Percentiles rank a stretch among this genome's conserved stretches.
These are phyloP conservation scores for Chydorus sphaericus DNA, from an alignment of 2,888 invertebrate genomes.

Conservation along the genomic window DNA sequence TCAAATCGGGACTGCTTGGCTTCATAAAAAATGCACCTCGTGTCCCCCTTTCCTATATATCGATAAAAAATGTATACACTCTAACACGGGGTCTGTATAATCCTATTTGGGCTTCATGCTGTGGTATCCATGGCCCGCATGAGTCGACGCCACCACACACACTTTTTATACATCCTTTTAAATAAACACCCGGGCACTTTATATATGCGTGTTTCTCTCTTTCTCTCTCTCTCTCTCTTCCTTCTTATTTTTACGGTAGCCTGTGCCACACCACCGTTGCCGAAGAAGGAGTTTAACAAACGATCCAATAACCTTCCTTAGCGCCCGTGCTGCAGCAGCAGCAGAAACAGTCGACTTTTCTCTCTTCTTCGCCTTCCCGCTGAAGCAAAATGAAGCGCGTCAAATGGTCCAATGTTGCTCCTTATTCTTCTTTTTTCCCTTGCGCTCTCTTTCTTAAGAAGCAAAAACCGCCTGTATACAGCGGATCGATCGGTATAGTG, in stretches of 20 bases:
- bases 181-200: no score
- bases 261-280: not conserved
- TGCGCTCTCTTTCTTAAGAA: not conserved
- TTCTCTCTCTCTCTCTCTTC: not conserved
- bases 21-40: no score
- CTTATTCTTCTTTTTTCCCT: not conserved
- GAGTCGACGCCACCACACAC: not conserved
- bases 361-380: no score
- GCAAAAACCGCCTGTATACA: not conserved
- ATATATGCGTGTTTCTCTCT: no score
- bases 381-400: no score
- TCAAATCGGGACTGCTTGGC: not conserved
- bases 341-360: no score
- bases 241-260: not conserved
- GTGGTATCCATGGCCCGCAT: not conserved
- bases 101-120: not conserved
- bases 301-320: conserved; percentile 4
- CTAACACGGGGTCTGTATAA: not conserved
- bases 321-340: no score
- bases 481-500: not conserved
- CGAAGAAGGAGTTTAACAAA: not conserved
- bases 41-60: no score
- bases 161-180: no score
- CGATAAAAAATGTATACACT: no score
- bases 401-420: no score